Conservation (phyloP, 2,888 invertebrate species). For the Chymomyza procnemis region DNA sequence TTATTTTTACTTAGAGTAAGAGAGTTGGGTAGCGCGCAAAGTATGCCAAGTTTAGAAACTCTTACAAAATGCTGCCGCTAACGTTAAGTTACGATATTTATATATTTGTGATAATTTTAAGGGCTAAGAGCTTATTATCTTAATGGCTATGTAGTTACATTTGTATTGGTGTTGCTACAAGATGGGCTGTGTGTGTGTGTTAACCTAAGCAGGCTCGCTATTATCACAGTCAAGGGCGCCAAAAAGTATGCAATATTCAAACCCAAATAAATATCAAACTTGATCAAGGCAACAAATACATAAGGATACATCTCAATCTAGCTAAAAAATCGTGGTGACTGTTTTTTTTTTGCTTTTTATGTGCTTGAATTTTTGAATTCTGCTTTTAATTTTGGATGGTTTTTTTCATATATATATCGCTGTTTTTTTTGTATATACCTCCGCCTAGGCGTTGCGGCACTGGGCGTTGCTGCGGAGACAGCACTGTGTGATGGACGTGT, state of each 20-base stretch:
- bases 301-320: conserved; percentile 17
- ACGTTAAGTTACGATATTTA: conserved; percentile 36
- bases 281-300: conserved; percentile 70
- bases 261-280: conserved; percentile 69
- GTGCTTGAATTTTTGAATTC: conserved; percentile 71
- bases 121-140: conserved; percentile 62
- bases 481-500: conserved; percentile 80
- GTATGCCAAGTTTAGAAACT: conserved; percentile 46
- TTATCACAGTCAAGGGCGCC: conserved; percentile 51
- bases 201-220: conserved; percentile 52
- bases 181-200: conserved; percentile 29
- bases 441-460: conserved; percentile 85
- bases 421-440: conserved; percentile 80
- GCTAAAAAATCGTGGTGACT: conserved; percentile 7
- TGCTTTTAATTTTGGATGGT: conserved; percentile 65
- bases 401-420: conserved; percentile 22
- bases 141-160: conserved; percentile 60
- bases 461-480: conserved; percentile 81
- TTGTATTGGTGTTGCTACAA: conserved; percentile 56
- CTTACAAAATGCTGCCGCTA: conserved; percentile 58
- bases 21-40: conserved; percentile 13
- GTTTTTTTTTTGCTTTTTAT: conserved; percentile 13
- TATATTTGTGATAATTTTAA: conserved; percentile 53
- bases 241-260: conserved; percentile 71
- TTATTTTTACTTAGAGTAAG: conserved; percentile 21